Conservation (phyloP, 2,797 vertebrate genomes). For the Cacajao melanocephalus region DNA sequence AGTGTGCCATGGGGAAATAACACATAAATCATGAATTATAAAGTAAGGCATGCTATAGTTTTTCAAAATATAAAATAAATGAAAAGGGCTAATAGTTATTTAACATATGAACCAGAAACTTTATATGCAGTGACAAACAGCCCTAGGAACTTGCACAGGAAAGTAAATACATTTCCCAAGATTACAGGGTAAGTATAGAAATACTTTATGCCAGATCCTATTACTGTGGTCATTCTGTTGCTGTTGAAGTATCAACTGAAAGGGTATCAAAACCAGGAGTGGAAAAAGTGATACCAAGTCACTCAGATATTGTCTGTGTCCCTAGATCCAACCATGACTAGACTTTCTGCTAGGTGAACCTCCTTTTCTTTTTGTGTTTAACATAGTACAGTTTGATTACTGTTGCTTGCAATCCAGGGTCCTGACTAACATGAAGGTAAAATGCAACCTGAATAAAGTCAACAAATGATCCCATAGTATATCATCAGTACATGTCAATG, state of each 20-base stretch:
- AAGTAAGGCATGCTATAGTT: background rate
- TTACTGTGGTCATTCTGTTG: background rate
- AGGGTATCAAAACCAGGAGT: background rate
- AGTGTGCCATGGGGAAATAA: background rate
- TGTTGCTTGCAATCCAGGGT: background rate
- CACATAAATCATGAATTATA: background rate
- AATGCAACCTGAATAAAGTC: background rate
- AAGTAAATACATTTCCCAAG: background rate
- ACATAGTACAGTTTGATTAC: background rate
- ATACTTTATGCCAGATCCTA: background rate
- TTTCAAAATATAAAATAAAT: background rate
- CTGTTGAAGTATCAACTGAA: background rate
- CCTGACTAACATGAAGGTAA: background rate
- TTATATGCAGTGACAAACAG: background rate
- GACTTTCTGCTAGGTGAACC: background rate
- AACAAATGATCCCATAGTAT: background rate
- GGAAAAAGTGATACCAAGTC: background rate
- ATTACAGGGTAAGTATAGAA: background rate
- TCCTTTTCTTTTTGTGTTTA: background rate
- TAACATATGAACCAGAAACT: background rate
- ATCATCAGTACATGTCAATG: background rate
- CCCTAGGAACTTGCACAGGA: background rate
- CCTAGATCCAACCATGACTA: background rate
- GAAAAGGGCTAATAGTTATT: background rate
- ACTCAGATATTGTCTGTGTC: background rate